These are phyloP conservation scores for Cerastis rubricosa DNA, from an alignment of 2,888 invertebrate species.

Conservation along the genomic window DNA sequence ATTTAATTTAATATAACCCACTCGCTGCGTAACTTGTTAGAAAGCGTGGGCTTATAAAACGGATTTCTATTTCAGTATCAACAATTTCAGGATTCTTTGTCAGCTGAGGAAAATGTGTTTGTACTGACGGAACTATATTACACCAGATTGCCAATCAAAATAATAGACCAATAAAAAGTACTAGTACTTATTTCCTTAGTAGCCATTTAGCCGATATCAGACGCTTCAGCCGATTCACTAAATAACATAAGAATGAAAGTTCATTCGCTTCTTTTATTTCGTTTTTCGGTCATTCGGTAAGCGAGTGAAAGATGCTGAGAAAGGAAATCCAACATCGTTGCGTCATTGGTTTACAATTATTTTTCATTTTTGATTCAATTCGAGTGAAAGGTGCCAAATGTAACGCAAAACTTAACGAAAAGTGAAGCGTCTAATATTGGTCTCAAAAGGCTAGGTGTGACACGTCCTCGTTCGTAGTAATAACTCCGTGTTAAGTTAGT, in stretches of 20 bases:
- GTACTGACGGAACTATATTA: not conserved
- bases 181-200: slow-evolving; percentile 7
- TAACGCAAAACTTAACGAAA: too few species aligned
- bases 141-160: not conserved
- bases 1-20: not conserved
- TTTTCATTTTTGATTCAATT: not conserved
- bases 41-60: not conserved
- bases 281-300: not conserved
- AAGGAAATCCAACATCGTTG: not conserved
- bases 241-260: not conserved
- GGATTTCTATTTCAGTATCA: not conserved
- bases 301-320: not conserved
- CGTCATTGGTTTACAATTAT: not conserved
- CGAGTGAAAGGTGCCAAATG: not conserved
- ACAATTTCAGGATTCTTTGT: not conserved
- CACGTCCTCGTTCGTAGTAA: slow-evolving; percentile 15
- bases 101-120: not conserved
- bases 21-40: not conserved
- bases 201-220: not conserved
- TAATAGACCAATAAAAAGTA: slow-evolving; percentile 21
- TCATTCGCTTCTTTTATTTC: not conserved
- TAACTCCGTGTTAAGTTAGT: slow-evolving; percentile 40
- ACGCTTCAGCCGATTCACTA: not conserved
- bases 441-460: not conserved
- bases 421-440: not conserved